Conservation (phyloP, 2,888 invertebrate genomes). For the Hypena proboscidalis region DNA sequence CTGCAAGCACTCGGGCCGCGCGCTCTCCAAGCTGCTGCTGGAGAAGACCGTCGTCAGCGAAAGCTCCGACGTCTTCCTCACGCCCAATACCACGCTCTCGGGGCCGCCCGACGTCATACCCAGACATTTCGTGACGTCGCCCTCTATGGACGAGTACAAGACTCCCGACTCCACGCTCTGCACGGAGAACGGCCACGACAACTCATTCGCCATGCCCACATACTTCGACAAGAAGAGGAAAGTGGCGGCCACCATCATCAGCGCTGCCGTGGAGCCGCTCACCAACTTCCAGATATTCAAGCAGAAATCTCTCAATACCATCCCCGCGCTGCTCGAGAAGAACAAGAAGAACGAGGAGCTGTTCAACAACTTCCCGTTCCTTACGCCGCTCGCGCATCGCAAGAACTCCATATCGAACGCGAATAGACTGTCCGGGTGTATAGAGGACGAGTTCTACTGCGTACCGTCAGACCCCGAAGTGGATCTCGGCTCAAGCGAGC, state of each 20-base stretch:
- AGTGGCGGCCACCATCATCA: conserved; percentile 60
- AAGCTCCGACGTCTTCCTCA: conserved; percentile 64
- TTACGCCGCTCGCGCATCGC: conserved; percentile 85
- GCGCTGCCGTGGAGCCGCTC: conserved; percentile 68
- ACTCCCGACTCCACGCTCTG: conserved; percentile 65
- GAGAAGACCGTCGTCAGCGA: conserved; percentile 58
- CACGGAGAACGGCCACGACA: conserved; percentile 50
- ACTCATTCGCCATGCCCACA: conserved; percentile 74
- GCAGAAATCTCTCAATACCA: conserved; percentile 79
- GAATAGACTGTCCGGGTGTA: conserved; percentile 68
- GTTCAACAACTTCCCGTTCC: conserved; percentile 84
- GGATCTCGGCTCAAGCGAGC: conserved; percentile 49
- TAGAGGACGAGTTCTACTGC: conserved; percentile 80
- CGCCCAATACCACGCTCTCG: conserved; percentile 66
- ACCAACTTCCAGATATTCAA: conserved; percentile 79
- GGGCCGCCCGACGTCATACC: conserved; percentile 72
- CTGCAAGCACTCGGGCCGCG: conserved; percentile 56
- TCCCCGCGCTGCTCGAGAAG: conserved; percentile 70
- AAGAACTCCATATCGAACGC: conserved; percentile 73
- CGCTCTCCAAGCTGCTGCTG: conserved; percentile 63
- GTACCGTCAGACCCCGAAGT: conserved; percentile 67
- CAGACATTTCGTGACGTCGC: conserved; percentile 54
- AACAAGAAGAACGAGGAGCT: conserved; percentile 71
- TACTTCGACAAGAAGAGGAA: conserved; percentile 77
- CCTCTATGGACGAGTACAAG: conserved; percentile 59